A percentile compares a stretch with the other conserved stretches of the same genome.
Conservation (phyloP, 2,113 vertebrate species). For the Sceloporus undulatus region DNA sequence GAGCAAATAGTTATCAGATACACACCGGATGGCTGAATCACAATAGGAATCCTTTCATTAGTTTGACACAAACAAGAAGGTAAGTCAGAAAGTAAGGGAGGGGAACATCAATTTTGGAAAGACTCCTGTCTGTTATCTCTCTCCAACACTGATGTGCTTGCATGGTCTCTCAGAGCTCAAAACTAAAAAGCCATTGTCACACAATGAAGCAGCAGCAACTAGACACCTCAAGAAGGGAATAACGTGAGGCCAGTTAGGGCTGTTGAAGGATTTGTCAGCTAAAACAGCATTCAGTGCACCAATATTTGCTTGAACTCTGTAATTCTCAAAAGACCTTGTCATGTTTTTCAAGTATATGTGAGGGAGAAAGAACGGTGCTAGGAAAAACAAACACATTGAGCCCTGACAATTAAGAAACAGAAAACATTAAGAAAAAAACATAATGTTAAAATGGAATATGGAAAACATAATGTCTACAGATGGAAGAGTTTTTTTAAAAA, state of each 20-base stretch:
- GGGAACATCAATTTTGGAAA: background rate
- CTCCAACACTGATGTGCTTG: too few species aligned
- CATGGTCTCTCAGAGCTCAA: background rate
- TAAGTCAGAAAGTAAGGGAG: background rate
- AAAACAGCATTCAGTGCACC: background rate
- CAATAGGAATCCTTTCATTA: background rate
- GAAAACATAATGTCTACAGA: too few species aligned
- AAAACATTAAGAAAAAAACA: background rate
- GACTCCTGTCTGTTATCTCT: background rate
- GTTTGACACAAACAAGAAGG: background rate
- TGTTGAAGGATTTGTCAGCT: background rate
- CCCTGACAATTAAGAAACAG: background rate
- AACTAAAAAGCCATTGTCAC: background rate
- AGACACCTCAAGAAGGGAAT: background rate
- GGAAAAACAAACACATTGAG: background rate
- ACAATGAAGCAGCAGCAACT: background rate
- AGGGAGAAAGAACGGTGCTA: background rate
- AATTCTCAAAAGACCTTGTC: background rate
- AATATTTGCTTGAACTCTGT: background rate
- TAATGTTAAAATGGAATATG: too few species aligned
- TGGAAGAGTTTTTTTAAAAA: too few species aligned
- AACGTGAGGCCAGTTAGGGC: too few species aligned
- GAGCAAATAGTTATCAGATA: background rate
- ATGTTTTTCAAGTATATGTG: background rate
- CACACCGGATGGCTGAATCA: background rate